Evolutionary conservation across 2,888 invertebrate genomes (phyloP).

Genomic region (Macrostomum cliftonense): DNA sequence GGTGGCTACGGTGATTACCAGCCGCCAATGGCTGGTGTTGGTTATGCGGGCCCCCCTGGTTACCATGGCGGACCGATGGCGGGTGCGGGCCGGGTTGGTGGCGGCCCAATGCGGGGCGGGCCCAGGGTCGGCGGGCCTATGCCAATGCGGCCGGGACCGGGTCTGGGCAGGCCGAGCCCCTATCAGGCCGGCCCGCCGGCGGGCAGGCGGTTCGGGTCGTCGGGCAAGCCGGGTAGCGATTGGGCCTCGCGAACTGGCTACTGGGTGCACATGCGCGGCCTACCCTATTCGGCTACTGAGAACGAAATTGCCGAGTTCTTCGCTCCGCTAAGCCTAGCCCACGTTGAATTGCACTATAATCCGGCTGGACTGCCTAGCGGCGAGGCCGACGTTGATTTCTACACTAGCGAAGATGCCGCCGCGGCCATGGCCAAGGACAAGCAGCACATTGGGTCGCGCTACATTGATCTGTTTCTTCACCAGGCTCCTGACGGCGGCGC

Average conservation of each 20-base stretch:
- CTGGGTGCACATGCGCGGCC: conserved; percentile 52
- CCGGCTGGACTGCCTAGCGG: conserved; percentile 79
- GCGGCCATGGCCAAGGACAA: conserved; percentile 51
- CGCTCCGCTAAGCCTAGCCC: conserved; percentile 1
- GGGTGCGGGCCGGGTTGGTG: conserved; percentile 19
- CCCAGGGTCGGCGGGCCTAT: conserved; percentile 36
- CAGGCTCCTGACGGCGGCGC: conserved; percentile 18
- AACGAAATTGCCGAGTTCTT: conserved; percentile 52
- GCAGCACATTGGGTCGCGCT: conserved; percentile 41
- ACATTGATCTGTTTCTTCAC: conserved; percentile 78
- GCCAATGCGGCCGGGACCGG: conserved; percentile 27
- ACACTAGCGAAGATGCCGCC: conserved; percentile 69
- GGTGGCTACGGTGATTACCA: conserved; percentile 18
- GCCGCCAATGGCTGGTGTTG: not conserved
- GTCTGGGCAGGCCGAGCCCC: conserved; percentile 9
- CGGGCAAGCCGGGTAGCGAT: conserved; percentile 21
- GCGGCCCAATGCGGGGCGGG: conserved; percentile 63
- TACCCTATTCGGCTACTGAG: conserved; percentile 67
- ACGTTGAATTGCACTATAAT: conserved; percentile 45
- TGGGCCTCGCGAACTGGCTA: conserved; percentile 32
- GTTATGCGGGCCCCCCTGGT: conserved; percentile 13
- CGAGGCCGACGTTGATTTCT: conserved; percentile 83
- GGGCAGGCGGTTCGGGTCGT: conserved; percentile 14
- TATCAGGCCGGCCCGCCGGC: conserved; percentile 5
- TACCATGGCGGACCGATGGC: conserved; percentile 35